Base-by-base conservation (phyloP, 2,888 invertebrate genomes). In the Melanargia galathea region DNA sequence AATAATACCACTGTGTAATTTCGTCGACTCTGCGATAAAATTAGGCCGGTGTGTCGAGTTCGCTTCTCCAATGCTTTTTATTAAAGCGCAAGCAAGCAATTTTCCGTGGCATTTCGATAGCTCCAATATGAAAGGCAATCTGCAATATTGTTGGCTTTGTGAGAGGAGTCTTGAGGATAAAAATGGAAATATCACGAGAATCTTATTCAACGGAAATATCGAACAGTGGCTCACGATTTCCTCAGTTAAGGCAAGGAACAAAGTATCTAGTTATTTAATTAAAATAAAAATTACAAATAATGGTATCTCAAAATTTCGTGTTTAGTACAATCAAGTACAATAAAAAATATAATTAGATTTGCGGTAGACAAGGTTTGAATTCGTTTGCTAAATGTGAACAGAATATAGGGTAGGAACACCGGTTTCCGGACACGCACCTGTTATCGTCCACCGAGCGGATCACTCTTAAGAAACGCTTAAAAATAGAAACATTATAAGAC, bases 11-110 rank as follows among this genome's bases (percentile, higher is more conserved):
- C 45, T 22, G 16, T 56, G 60, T 58, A 51, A 56, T 57, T 60
- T 62, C 49, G 45, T 59, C 45, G 57, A 30, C 13, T 45, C 30
- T 45, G 57, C 45, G 57, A 30, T 57, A 57, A 57, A 57, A 57
- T 57, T 57, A 57, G 57, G 57, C 43, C 57, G 57, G 57, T 45
- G 26, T 45, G 57, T 16, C 43, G 55, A 24, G 45, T n/a, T 18
- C 26, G 55, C 24, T 16, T 10, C n/a, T 43, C 5, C 57, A 33
- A 45, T 45, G 30, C 20, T 57, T 46, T 56, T 57, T 20, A 45
- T 45, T 57, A 56, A 30, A 20, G 20, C n/a, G n/a, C n/a, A n/a
- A n/a, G n/a, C n/a, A n/a, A n/a, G n/a, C n/a, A n/a, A n/a, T 20
- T n/a, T 30, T 20, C 30, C 30, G 18, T 46, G 13, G 33, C 20